Evolutionary conservation across 2,888 invertebrate genomes (phyloP), one percentile per base, ranked within the genome.

Genomic region (Patella depressa): DNA sequence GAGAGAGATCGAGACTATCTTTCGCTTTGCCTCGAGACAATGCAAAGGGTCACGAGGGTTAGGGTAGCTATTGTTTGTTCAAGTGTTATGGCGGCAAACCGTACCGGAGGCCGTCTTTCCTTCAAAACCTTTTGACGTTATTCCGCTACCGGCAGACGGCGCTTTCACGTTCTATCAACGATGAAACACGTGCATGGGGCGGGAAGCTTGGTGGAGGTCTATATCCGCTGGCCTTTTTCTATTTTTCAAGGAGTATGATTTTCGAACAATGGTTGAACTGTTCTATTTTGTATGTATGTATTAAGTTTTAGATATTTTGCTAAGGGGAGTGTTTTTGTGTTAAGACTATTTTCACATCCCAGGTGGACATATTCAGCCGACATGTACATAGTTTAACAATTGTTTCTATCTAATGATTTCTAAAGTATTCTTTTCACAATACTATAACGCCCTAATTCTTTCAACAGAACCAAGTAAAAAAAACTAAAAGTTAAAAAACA

Each of bases 31-130:
- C 75, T 71, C 55, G 29, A 75, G 75, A 75, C 75, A 75, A 75
- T 75, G 73, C 55, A 17, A 29, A 19, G 70, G 45, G 70, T 70
- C 71, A 45, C 34, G 71, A 45, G 71, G 76, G 76, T 76, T 53
- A 71, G 59, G 53, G 69, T 29, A 72, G 76, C 76, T 76, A 59
- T 57, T 76, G 69, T 76, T 76, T 76, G 53, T 76, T 76, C 76
- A 76, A 76, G 76, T 76, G 76, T 57, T 73, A 72, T 76, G 76
- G 76, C 76, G 76, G 72, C 76, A 76, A 73, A 53, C 53, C 29
- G 65, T 65, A 54, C 73, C 73, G 72, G n/a, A 53, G 72, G 76
- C 75, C 34, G 76, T 45, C 34, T 57, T 57, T 76, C 65, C 65
- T 24, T 65, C 24, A 19, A 65, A 65, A 65, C 65, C 19, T 65